These are phyloP conservation scores for Pteromalus puparum DNA, from an alignment of 1,140 invertebrate genomes.

Conservation along the genomic window DNA sequence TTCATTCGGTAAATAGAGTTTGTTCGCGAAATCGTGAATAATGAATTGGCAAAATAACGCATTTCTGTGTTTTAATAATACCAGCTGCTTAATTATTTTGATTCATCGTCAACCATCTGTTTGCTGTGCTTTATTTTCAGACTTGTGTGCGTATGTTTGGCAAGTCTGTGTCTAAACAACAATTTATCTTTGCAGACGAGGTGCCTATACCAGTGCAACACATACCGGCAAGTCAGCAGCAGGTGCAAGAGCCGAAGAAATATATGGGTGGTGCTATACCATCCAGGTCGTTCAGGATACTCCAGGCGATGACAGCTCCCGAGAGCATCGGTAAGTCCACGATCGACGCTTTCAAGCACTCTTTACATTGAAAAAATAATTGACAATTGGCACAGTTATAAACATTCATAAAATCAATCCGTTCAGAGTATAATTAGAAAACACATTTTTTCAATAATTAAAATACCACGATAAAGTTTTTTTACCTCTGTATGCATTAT, in stretches of 20 bases:
- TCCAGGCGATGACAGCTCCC: constrained; percentile 87
- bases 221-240: constrained; percentile 82
- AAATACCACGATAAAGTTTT: constrained; percentile 1
- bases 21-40: background rate
- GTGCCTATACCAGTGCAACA: constrained; percentile 71
- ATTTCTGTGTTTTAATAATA: background rate
- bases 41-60: constrained; percentile 1
- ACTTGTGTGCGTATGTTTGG: background rate
- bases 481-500: background rate
- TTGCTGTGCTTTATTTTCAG: background rate
- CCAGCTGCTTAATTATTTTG: background rate
- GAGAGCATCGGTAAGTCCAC: constrained; percentile 74
- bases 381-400: constrained; percentile 22
- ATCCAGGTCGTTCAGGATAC: constrained; percentile 88
- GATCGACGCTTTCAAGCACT: background rate
- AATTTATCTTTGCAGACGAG: constrained; percentile 66
- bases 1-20: constrained; percentile 65
- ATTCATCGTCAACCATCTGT: background rate
- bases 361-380: constrained; percentile 23
- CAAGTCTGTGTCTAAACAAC: background rate
- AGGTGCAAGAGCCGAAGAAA: constrained; percentile 83
- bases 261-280: constrained; percentile 91
- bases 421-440: background rate
- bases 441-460: background rate
- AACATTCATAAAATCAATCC: constrained; percentile 17